Evolutionary conservation across 2,888 invertebrate genomes (phyloP), one percentile per base, ranked within the genome.

Genomic region (Griposia aprilina): DNA sequence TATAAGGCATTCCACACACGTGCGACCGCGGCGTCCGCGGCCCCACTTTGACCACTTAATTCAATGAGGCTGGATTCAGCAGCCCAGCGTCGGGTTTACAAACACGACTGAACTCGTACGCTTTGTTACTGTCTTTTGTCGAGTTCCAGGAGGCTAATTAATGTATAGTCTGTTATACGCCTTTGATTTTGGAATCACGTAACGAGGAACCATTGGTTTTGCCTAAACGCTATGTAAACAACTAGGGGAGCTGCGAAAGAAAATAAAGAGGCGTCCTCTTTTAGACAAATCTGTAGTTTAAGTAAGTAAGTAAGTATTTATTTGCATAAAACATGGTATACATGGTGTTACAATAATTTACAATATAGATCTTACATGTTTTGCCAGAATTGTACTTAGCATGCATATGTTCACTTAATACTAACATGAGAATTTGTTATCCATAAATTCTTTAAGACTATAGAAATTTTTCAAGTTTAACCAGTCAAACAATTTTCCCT

Each of bases 1-100:
- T 65, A 81, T 90, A 90, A 91, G 87, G 92, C 87, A 94, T 94
- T 93, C 94, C 72, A 80, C 84, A 90, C 93, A 93, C 93, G 93
- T 91, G 88, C 91, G 86, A 88, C 89, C 87, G 88, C 82, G 85
- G 88, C 90, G 87, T 88, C 89, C 88, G 90, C 90, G 91, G 91
- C 90, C 88, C 90, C 90, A 91, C 92, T 91, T 91, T 91, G 91
- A 92, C 92, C 93, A 91, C 93, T 94, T 94, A 94, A 94, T 94
- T 94, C 93, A 94, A 93, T 94, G 91, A 91, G 90, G 82, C 84
- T 87, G 90, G 91, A 91, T 92, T 91, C 90, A 89, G 87, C 84
- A 86, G 88, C 87, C 87, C 89, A 89, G 80, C 86, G 87, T 84
- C 78, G 90, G 90, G 90, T 91, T 91, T 90, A 91, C 91, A 90